Percentiles rank a stretch among this genome's conserved stretches.
phyloP scores from a whole-genome alignment of 2,888 invertebrate genomes.

The Biston betularia region DNA sequence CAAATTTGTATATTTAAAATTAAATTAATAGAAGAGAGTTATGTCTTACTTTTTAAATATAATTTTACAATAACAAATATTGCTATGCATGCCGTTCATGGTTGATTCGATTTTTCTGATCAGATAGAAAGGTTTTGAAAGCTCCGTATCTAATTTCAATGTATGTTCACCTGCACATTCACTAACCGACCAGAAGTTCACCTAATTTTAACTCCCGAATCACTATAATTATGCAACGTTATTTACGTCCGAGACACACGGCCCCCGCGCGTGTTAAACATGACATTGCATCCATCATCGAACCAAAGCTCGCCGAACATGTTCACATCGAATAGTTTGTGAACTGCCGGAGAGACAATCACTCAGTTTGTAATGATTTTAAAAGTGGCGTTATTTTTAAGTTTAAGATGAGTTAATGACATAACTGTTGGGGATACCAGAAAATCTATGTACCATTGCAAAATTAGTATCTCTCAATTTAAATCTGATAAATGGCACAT shows the following conservation, averaged over 20 bases:
- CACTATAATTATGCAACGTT: constrained; percentile 32
- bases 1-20: constrained; percentile 2
- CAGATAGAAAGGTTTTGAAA: constrained; percentile 6
- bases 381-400: background rate
- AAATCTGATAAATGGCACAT: too few species aligned
- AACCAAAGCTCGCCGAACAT: constrained; percentile 25
- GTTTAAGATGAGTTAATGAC: too few species aligned
- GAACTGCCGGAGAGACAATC: background rate
- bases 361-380: background rate
- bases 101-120: background rate
- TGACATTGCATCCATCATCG: constrained; percentile 54
- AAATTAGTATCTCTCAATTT: too few species aligned
- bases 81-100: too few species aligned
- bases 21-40: too few species aligned
- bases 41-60: too few species aligned
- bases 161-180: constrained; percentile 28
- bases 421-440: too few species aligned
- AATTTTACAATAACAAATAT: too few species aligned
- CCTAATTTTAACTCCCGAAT: constrained; percentile 27
- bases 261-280: constrained; percentile 48
- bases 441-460: too few species aligned
- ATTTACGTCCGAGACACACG: constrained; percentile 45
- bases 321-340: background rate
- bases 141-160: constrained; percentile 11
- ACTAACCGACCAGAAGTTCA: constrained; percentile 26